These are phyloP conservation scores for Argyresthia albistria DNA, from an alignment of 2,888 invertebrate species.

Conservation along the genomic window DNA sequence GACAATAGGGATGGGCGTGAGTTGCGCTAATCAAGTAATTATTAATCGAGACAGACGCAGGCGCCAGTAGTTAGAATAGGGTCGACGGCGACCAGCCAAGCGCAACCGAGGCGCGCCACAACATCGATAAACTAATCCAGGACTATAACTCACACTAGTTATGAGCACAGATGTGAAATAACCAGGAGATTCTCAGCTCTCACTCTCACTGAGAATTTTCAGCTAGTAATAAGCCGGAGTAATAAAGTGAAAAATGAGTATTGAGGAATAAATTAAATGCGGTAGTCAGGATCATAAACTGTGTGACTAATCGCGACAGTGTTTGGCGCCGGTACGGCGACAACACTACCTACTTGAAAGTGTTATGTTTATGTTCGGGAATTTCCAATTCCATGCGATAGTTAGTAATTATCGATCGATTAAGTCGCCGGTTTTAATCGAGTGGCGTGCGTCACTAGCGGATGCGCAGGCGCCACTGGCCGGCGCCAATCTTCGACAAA, in stretches of 20 bases:
- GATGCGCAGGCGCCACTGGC: conserved; percentile 49
- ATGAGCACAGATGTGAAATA: conserved; percentile 8
- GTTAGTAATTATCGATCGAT: conserved; percentile 28
- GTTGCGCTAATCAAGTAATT: conserved; percentile 31
- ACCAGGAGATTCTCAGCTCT: not conserved
- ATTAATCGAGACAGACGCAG: conserved; percentile 32
- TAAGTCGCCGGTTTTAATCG: conserved; percentile 9
- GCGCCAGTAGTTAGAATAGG: conserved; percentile 38
- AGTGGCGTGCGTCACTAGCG: conserved; percentile 44
- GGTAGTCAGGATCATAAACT: not conserved
- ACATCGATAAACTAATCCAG: conserved; percentile 39
- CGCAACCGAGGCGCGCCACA: conserved; percentile 26
- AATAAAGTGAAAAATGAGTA: not conserved
- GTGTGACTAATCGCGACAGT: not conserved
- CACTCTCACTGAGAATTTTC: not conserved
- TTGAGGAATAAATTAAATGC: not conserved
- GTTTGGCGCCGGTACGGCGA: not conserved
- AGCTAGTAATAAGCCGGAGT: not conserved
- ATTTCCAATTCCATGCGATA: conserved; percentile 13
- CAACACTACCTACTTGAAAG: not conserved
- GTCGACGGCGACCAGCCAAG: conserved; percentile 36
- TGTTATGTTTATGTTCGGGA: not conserved
- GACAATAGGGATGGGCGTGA: conserved; percentile 49
- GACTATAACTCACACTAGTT: conserved; percentile 18
- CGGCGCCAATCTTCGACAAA: conserved; percentile 43